Conservation (phyloP, 2,113 vertebrate genomes). For the Potamarius usumacintae region DNA sequence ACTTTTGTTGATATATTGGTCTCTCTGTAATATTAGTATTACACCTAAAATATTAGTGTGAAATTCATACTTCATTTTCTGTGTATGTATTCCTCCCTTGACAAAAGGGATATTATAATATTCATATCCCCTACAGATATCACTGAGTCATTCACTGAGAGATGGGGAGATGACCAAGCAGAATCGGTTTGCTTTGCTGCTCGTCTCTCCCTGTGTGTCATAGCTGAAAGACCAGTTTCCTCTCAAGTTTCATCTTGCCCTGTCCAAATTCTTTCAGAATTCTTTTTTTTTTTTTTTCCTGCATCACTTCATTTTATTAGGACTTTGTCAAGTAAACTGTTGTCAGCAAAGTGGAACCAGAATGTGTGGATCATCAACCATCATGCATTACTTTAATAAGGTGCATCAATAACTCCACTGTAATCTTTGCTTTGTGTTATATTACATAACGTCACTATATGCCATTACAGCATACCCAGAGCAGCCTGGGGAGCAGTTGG, state of each 20-base stretch:
- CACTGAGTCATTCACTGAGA: background rate
- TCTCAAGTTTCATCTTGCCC: background rate
- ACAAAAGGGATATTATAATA: background rate
- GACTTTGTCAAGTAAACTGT: background rate
- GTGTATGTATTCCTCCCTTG: background rate
- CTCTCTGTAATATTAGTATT: background rate
- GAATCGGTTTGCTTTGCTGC: background rate
- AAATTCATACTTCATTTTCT: background rate
- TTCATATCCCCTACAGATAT: background rate
- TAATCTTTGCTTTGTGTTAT: background rate
- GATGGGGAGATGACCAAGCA: slow-evolving; percentile 5
- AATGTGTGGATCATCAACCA: background rate
- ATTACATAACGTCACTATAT: too few species aligned
- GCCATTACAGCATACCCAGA: too few species aligned
- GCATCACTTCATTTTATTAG: background rate
- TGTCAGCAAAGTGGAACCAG: background rate
- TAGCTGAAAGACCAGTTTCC: background rate
- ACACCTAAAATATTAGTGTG: background rate
- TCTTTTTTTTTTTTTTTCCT: background rate
- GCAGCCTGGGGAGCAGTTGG: too few species aligned
- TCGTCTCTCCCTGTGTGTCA: background rate
- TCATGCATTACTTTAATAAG: background rate
- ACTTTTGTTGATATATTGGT: background rate
- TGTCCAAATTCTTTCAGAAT: background rate
- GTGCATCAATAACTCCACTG: background rate